phyloP scores from a whole-genome alignment of 1,140 invertebrate species.

The Heliconius congener region DNA sequence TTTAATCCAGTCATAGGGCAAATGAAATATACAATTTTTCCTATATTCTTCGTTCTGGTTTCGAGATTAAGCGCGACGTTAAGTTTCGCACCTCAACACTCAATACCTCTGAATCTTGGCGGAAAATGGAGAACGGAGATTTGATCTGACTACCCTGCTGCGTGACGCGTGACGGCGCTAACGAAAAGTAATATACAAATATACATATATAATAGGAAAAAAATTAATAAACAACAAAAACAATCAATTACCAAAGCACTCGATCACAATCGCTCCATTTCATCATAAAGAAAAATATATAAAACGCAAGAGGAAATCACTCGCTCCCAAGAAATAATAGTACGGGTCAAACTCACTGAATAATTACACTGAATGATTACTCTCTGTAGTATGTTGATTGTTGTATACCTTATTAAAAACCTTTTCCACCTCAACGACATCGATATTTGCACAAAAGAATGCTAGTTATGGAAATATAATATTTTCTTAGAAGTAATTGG shows the following conservation, averaged over 20 bases:
- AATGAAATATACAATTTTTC: too few relatives aligned
- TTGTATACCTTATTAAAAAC: conserved; percentile 15
- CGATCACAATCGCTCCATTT: conserved; percentile 8
- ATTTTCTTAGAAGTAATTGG: background rate
- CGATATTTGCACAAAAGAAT: conserved; percentile 3
- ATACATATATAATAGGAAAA: background rate
- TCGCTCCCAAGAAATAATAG: conserved; percentile 24
- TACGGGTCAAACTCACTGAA: conserved; percentile 20
- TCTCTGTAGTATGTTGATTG: background rate
- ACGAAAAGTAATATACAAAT: background rate
- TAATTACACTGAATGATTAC: background rate
- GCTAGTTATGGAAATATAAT: background rate
- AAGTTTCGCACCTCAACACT: too few relatives aligned
- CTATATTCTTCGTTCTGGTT: too few relatives aligned
- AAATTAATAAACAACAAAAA: background rate
- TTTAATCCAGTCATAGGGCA: too few relatives aligned
- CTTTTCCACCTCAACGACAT: conserved; percentile 9
- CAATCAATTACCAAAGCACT: conserved; percentile 8
- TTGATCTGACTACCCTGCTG: too few relatives aligned
- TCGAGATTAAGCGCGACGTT: too few relatives aligned
- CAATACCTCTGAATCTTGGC: too few relatives aligned
- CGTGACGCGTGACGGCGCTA: too few relatives aligned
- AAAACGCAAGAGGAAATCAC: background rate
- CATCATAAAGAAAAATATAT: background rate
- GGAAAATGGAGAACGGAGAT: too few relatives aligned